Percentiles rank a stretch among this genome's conserved stretches.
These are phyloP conservation scores for Psilopsiagon aymara DNA, from an alignment of 2,113 vertebrate genomes.

Conservation along the genomic window DNA sequence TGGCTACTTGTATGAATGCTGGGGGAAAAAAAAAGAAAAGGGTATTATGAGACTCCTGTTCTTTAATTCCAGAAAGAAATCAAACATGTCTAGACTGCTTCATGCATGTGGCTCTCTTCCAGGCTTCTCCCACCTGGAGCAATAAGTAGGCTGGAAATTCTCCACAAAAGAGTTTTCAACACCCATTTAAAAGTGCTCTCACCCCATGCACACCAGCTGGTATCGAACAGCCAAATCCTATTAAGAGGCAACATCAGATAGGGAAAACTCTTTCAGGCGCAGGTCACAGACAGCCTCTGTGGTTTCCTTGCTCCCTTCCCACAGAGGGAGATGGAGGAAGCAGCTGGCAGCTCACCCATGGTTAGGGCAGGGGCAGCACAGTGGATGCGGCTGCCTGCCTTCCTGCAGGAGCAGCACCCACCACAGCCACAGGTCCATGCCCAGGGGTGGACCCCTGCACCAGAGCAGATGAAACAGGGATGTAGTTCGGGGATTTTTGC, in stretches of 20 bases:
- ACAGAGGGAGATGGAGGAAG: neutral
- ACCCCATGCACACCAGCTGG: neutral
- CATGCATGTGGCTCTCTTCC: conserved; percentile 61
- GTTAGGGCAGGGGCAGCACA: neutral
- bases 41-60: conserved; percentile 65
- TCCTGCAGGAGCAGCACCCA: neutral
- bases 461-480: fast-evolving
- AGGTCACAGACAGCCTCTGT: neutral
- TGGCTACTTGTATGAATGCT: conserved; percentile 47
- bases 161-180: conserved; percentile 50
- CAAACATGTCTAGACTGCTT: conserved; percentile 63
- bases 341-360: neutral
- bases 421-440: fast-evolving
- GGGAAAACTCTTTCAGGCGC: neutral
- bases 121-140: conserved; percentile 68
- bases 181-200: conserved; percentile 17
- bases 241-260: neutral
- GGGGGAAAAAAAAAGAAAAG: neutral
- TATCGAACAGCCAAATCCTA: neutral
- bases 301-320: neutral
- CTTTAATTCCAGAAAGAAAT: conserved; percentile 61
- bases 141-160: conserved; percentile 50
- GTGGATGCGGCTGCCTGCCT: neutral
- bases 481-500: neutral
- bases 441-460: neutral